phyloP scores from a whole-genome alignment of 2,113 vertebrate species.

The Cebidichthys violaceus region DNA sequence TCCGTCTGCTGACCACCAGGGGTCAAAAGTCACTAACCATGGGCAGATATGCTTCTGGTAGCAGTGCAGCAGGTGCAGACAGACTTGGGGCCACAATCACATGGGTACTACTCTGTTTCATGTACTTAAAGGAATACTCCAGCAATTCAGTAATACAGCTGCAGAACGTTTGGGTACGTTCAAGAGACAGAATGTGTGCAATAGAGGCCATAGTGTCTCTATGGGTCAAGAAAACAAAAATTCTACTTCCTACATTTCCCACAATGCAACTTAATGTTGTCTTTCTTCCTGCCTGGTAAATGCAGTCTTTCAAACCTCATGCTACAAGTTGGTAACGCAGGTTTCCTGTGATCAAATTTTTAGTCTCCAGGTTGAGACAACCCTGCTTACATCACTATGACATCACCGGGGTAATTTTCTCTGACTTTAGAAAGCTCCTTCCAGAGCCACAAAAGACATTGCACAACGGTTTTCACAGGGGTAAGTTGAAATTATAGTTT shows the following conservation, averaged over 20 bases:
- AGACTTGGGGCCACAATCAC: neutral
- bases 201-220: neutral
- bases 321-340: neutral
- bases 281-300: neutral
- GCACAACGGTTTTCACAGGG: no score
- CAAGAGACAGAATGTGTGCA: neutral
- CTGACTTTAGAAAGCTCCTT: neutral
- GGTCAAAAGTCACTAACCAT: conserved; percentile 44
- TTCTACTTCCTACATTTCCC: neutral
- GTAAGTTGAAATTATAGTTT: no score
- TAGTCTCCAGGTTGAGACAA: neutral
- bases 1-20: conserved; percentile 44
- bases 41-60: neutral
- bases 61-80: conserved; percentile 51
- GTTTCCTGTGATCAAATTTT: neutral
- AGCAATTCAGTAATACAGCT: neutral
- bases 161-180: neutral
- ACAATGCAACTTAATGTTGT: neutral
- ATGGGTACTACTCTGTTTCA: neutral
- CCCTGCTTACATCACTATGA: neutral
- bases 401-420: neutral
- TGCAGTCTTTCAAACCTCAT: neutral
- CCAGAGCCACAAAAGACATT: neutral
- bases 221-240: neutral
- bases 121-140: neutral